Evolutionary conservation across 2,797 vertebrate genomes (phyloP).

Genomic region (Halcyon chelicuti): DNA sequence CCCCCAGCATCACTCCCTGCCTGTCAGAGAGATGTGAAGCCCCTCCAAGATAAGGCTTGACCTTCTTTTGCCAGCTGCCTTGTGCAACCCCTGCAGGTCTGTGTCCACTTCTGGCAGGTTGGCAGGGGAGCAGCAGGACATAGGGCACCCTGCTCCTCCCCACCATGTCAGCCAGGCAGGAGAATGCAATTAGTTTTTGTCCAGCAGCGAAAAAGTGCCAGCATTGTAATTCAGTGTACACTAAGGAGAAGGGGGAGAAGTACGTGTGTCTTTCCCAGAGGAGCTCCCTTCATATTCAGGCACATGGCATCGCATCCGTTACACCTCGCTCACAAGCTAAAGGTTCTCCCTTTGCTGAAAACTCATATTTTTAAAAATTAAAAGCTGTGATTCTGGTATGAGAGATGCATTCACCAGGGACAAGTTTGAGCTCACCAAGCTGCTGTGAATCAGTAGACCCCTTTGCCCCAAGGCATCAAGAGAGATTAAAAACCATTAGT

Average conservation of each 20-base stretch:
- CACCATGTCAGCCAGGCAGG: neutral
- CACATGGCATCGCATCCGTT: neutral
- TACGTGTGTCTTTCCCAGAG: neutral
- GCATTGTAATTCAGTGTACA: neutral
- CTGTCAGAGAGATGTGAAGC: neutral
- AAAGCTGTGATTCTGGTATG: constrained; percentile 46
- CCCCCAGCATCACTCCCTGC: neutral
- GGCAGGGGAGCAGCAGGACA: fast-evolving
- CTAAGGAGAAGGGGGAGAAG: neutral
- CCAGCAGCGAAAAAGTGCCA: neutral
- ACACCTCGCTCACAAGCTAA: neutral
- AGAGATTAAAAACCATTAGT: constrained; percentile 71
- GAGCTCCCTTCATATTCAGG: neutral
- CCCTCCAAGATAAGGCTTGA: neutral
- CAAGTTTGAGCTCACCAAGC: constrained; percentile 47
- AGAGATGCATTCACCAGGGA: constrained; percentile 48
- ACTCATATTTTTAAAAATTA: constrained; percentile 67
- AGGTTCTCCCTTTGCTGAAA: constrained; percentile 51
- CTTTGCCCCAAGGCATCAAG: constrained; percentile 46
- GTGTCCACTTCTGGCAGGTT: neutral
- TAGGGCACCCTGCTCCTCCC: neutral
- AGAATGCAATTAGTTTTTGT: neutral
- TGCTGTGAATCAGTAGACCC: constrained; percentile 53
- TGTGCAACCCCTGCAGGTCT: neutral
- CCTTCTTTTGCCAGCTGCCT: neutral